A percentile compares a stretch with the other conserved stretches of the same genome.
Evolutionary conservation across 2,888 invertebrate species (phyloP).

Genomic region (Lasioglossum figueresi): DNA sequence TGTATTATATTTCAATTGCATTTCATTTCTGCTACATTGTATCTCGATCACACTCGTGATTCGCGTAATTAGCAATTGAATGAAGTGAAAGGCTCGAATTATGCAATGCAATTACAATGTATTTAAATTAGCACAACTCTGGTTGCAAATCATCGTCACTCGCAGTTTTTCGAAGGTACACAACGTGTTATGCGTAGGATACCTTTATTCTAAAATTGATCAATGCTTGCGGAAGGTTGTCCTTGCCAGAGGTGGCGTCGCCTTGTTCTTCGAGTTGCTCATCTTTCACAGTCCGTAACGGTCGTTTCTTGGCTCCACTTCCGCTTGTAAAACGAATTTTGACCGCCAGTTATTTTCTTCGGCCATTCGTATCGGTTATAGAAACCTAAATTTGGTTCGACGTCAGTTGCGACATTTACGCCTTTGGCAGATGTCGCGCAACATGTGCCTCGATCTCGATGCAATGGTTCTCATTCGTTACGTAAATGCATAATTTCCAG

Average conservation of each 20-base stretch:
- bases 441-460: not conserved
- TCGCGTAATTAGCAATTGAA: too few species aligned
- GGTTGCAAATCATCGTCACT: too few species aligned
- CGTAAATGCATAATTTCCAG: not conserved
- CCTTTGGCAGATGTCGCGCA: slow-evolving; percentile 7
- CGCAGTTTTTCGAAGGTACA: not conserved
- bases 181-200: not conserved
- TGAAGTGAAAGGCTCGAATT: too few species aligned
- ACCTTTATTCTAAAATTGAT: not conserved
- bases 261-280: not conserved
- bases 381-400: slow-evolving; percentile 34
- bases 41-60: too few species aligned
- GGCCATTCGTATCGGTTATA: slow-evolving; percentile 34
- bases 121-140: too few species aligned
- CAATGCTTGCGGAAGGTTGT: not conserved
- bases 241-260: not conserved
- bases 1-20: too few species aligned
- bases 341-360: slow-evolving; percentile 31
- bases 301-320: slow-evolving; percentile 24
- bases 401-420: slow-evolving; percentile 12
- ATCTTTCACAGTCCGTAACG: not conserved
- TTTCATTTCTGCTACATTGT: too few species aligned
- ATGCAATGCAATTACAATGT: too few species aligned
- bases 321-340: slow-evolving; percentile 18
- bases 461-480: not conserved